Evolutionary conservation across 1,140 invertebrate genomes (phyloP), one percentile per base, ranked within the genome.

Genomic region (Sitophilus oryzae): DNA sequence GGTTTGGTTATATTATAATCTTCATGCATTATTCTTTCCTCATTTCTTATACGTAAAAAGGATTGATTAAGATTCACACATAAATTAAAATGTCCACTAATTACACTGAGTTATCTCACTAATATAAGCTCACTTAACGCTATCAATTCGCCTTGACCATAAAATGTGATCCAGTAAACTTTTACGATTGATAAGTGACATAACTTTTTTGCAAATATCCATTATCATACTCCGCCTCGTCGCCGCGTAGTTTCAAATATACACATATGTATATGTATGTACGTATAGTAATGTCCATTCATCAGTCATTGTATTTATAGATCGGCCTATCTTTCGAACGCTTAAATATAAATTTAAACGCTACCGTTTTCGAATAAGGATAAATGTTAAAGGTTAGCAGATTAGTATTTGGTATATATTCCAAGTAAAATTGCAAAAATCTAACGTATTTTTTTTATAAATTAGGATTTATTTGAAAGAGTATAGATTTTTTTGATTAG

Each of bases 111-210:
- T n/a, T n/a, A n/a, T n/a, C n/a, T n/a, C n/a, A n/a, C n/a, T n/a
- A n/a, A n/a, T n/a, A n/a, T n/a, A n/a, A n/a, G n/a, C n/a, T n/a
- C n/a, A n/a, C n/a, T n/a, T 42, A 2, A 16, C 40, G 18, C 4
- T 16, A 42, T 42, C 20, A 16, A 3, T 11, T 25, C 3, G 34
- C 48, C 48, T 50, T 50, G 48, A 50, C 48, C 48, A 25, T 16
- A 40, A 40, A 50, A 22, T 25, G 11, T 30, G 37, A 50, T 25
- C 37, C 25, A 25, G 8, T 50, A 14, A 50, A 40, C 48, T 50
- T 30, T 50, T 18, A 50, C 48, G 41, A 50, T 38, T 21, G 48
- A 50, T 50, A 40, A 50, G 21, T 50, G 48, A 50, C 34, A 36
- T 41, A 50, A 50, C 46, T 48, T 37, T 30, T 48, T 37, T 36